Evolutionary conservation across 2,888 invertebrate genomes (phyloP).

Genomic region (Spatulosminthurus flaviceps): DNA sequence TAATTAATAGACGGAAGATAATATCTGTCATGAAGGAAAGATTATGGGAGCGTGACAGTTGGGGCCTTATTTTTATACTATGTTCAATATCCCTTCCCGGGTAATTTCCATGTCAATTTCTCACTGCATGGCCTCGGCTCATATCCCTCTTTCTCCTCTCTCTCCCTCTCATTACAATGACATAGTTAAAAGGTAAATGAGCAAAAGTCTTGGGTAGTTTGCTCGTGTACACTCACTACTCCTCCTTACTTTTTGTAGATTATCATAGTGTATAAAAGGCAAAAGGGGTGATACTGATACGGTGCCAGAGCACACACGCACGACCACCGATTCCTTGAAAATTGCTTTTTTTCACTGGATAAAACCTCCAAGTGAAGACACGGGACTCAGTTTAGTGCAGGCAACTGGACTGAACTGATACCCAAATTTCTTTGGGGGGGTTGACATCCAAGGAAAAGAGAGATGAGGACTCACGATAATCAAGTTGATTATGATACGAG

Average conservation of each 20-base stretch:
- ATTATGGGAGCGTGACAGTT: background rate
- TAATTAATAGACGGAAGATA: background rate
- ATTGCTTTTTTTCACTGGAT: background rate
- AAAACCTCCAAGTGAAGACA: background rate
- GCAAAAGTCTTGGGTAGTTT: no score
- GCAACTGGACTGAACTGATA: slow-evolving; percentile 18
- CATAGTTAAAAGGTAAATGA: no score
- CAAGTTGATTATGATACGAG: background rate
- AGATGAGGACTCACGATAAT: slow-evolving; percentile 42
- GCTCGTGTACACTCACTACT: no score
- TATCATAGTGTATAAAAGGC: no score
- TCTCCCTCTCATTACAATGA: no score
- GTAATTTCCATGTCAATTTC: background rate
- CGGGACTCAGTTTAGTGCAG: slow-evolving; percentile 7
- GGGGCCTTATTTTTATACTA: background rate
- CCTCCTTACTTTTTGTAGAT: no score
- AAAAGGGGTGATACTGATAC: no score
- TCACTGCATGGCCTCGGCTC: background rate
- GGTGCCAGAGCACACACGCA: background rate
- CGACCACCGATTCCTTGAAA: background rate
- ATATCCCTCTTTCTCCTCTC: no score
- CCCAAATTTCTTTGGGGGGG: background rate
- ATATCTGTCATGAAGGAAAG: background rate
- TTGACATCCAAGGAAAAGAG: slow-evolving; percentile 2
- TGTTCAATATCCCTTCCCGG: background rate